A percentile compares a stretch with the other conserved stretches of the same genome.
phyloP scores from a whole-genome alignment of 2,888 invertebrate genomes.

The Plusia festucae region DNA sequence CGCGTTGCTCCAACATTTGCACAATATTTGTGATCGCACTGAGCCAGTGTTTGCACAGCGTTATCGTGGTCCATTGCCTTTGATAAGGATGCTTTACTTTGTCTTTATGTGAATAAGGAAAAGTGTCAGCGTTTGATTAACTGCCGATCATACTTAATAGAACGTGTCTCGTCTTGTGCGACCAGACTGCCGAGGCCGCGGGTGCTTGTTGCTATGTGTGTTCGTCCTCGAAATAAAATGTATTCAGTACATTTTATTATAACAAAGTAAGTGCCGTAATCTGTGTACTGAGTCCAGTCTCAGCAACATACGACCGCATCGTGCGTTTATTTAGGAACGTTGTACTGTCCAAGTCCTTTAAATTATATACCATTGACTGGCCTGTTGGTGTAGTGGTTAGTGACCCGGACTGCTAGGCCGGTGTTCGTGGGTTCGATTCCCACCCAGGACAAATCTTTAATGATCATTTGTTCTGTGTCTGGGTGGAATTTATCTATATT shows the following conservation, averaged over 20 bases:
- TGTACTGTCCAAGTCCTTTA: too few relatives aligned
- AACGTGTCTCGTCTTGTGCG: not conserved
- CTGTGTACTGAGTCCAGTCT: too few relatives aligned
- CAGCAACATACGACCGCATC: too few relatives aligned
- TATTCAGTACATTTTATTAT: not conserved
- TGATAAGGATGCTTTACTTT: slow-evolving; percentile 5
- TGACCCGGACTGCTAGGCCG: too few relatives aligned
- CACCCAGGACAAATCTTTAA: too few relatives aligned
- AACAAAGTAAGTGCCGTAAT: too few relatives aligned
- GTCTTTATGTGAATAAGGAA: slow-evolving; percentile 6
- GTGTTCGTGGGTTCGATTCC: too few relatives aligned
- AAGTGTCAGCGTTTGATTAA: slow-evolving; percentile 2
- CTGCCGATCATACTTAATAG: not conserved
- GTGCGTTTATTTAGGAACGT: too few relatives aligned
- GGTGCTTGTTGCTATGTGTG: not conserved
- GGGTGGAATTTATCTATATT: too few relatives aligned
- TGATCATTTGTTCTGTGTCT: too few relatives aligned
- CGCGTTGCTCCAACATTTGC: not conserved
- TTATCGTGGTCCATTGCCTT: not conserved
- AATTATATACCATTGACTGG: too few relatives aligned
- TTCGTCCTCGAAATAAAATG: not conserved
- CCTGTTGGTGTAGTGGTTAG: too few relatives aligned
- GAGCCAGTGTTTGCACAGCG: not conserved
- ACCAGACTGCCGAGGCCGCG: not conserved
- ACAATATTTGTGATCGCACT: not conserved